phyloP scores from a whole-genome alignment of 2,113 vertebrate species.

The Calidris pugnax region DNA sequence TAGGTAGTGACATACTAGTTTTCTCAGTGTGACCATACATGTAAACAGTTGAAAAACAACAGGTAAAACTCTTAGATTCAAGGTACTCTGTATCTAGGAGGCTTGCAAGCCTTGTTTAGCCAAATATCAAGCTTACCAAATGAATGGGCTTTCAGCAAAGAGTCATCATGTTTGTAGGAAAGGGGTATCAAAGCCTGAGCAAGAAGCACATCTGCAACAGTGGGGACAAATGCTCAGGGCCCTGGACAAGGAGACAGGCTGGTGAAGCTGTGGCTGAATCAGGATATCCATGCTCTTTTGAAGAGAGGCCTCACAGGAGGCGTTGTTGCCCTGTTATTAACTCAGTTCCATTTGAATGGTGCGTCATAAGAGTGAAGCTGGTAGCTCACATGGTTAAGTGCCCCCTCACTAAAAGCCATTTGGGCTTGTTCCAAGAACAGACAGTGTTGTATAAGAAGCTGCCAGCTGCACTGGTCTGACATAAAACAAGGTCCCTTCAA shows the following conservation, averaged over 20 bases:
- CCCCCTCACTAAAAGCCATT: not conserved
- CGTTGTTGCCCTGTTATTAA: not conserved
- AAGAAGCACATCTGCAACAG: not conserved
- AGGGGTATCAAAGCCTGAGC: not conserved
- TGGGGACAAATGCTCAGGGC: not conserved
- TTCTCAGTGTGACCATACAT: not conserved
- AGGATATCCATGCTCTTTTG: not conserved
- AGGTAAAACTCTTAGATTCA: not conserved
- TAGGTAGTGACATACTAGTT: not conserved
- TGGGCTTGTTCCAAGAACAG: not conserved
- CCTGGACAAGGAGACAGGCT: not conserved
- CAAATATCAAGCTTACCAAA: not conserved
- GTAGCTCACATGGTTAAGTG: not conserved
- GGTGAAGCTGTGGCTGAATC: not conserved
- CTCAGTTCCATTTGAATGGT: not conserved
- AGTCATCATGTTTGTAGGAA: not conserved
- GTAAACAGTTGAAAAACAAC: not conserved
- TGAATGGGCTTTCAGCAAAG: not conserved
- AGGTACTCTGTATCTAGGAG: not conserved
- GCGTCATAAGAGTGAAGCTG: not conserved
- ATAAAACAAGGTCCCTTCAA: conserved; percentile 4
- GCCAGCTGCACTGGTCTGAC: not conserved
- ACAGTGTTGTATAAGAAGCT: not conserved
- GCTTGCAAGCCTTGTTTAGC: not conserved
- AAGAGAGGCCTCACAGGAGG: not conserved